Base-by-base conservation (phyloP, 2,888 invertebrate species). In the Rhimphoctona megacephalus region DNA sequence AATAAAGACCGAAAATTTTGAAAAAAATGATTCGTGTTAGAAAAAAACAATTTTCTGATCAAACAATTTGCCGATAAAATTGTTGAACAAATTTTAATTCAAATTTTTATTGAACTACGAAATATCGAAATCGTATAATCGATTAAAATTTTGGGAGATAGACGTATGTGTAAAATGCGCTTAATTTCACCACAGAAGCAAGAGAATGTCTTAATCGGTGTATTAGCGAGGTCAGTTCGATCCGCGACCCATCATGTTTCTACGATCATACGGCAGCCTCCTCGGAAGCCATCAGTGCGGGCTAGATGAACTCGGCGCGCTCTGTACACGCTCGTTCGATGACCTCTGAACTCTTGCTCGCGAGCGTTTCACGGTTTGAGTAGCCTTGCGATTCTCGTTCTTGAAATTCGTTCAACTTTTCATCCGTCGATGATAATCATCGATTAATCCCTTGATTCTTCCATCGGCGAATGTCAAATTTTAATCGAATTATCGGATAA, bases 261-360 rank as follows among this genome's bases (percentile, higher is more conserved):
- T 61, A 54, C 25, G 33, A 30, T 33, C 73, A n/a, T 11, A 39
- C 36, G 39, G 39, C 67, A 67, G 36, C 61, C 61, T 61, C 61
- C 61, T 22, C 49, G 61, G 61, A 61, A 61, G 61, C 61, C 61
- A 30, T 61, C 61, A 30, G 70, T 69, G 73, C 36, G 39, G 66
- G 39, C 43, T 70, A 72, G 81, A 81, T 81, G 73, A 73, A 74
- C 85, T 77, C 70, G 17, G n/a, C 66, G 49, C 52, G 70, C 17
- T 74, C 61, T 39, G 52, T 25, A 61, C 61, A 61, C 61, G 64
- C 39, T 77, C 85, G 85, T 85, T 85, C 85, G 82, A 73, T 85
- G 85, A 85, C 85, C 85, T 52, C 82, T 85, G 85, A 85, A 85
- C 85, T 85, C 85, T 64, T 25, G 61, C 61, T 61, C 30, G 17